phyloP scores from a whole-genome alignment of 2,797 vertebrate species.

The Bufotes viridis region DNA sequence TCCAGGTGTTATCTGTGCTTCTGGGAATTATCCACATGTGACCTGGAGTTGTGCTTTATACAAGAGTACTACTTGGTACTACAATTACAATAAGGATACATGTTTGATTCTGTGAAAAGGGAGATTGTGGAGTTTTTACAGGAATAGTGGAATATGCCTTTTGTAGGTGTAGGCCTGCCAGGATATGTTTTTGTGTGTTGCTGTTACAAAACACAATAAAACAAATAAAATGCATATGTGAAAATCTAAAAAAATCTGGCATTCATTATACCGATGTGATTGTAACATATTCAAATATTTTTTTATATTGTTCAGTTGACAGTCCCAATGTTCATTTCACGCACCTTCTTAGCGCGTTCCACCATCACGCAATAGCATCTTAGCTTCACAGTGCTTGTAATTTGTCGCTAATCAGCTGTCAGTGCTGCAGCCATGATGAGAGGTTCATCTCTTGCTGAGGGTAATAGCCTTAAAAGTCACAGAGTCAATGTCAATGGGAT shows the following conservation, averaged over 20 bases:
- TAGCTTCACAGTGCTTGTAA: constrained; percentile 85
- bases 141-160: too few species aligned
- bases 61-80: too few species aligned
- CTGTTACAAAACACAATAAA: background rate
- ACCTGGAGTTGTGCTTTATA: too few species aligned
- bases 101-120: too few species aligned
- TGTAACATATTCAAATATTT: background rate
- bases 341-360: background rate
- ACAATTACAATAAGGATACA: too few species aligned
- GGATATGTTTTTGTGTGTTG: background rate
- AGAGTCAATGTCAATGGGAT: constrained; percentile 99
- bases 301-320: background rate
- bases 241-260: background rate
- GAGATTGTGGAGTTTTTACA: too few species aligned
- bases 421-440: constrained; percentile 88
- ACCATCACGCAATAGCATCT: constrained; percentile 71
- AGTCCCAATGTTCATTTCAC: constrained; percentile 7
- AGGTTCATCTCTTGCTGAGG: constrained; percentile 91
- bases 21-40: too few species aligned
- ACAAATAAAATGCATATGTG: background rate
- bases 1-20: too few species aligned
- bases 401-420: constrained; percentile 99
- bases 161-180: too few species aligned
- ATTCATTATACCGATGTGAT: background rate
- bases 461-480: constrained; percentile 99